Conservation (phyloP, 2,888 invertebrate genomes). For the Drosophila buzzatii region DNA sequence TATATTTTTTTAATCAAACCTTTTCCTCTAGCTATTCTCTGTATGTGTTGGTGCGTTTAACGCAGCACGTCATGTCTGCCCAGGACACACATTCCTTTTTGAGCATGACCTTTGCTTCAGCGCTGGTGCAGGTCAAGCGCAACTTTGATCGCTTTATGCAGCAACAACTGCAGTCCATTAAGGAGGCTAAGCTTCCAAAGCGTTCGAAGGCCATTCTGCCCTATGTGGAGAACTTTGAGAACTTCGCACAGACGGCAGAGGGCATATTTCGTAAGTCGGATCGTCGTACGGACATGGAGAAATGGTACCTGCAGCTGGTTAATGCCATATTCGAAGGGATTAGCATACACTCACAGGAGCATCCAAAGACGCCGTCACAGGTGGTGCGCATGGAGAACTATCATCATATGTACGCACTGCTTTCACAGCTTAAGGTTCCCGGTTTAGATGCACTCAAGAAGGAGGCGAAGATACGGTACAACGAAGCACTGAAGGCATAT, state of each 20-base stretch:
- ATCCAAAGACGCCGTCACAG: constrained; percentile 96
- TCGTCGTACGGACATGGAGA: constrained; percentile 95
- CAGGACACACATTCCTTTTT: constrained; percentile 94
- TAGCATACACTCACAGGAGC: constrained; percentile 91
- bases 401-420: constrained; percentile 94
- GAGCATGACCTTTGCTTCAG: constrained; percentile 94
- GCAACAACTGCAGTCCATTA: constrained; percentile 92
- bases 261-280: constrained; percentile 94
- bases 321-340: constrained; percentile 94
- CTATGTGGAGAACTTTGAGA: constrained; percentile 95
- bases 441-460: constrained; percentile 95
- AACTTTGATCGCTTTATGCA: constrained; percentile 97
- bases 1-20: not conserved
- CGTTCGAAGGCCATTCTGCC: constrained; percentile 93
- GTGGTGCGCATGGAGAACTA: constrained; percentile 98
- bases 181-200: constrained; percentile 89
- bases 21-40: constrained; percentile 91
- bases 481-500: constrained; percentile 95
- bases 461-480: constrained; percentile 95
- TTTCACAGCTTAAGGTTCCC: constrained; percentile 95
- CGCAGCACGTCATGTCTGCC: constrained; percentile 96
- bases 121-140: constrained; percentile 94
- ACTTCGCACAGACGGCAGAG: constrained; percentile 94
- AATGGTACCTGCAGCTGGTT: constrained; percentile 94
- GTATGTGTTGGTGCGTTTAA: constrained; percentile 95